phyloP scores from a whole-genome alignment of 2,888 invertebrate species.

The Drosophila borborema region DNA sequence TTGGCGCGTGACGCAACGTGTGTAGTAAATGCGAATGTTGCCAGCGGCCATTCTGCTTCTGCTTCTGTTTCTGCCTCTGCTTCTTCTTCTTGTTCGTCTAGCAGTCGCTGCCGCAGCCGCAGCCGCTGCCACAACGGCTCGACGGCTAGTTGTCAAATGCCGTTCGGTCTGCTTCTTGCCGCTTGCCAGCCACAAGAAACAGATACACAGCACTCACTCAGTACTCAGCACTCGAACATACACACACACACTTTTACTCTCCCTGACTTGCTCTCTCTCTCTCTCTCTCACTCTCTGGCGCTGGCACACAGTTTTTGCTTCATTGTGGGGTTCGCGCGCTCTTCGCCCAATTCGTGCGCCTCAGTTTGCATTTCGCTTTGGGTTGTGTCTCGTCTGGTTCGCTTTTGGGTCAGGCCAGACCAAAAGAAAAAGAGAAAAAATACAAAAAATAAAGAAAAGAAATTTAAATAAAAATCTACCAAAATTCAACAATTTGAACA shows the following conservation, averaged over 20 bases:
- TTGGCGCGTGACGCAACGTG: slow-evolving; percentile 72
- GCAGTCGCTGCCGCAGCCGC: background rate
- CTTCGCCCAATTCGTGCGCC: slow-evolving; percentile 66
- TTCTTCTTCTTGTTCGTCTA: background rate
- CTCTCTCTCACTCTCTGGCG: slow-evolving; percentile 1
- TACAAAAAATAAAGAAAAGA: slow-evolving; percentile 6
- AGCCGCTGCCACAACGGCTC: slow-evolving; percentile 4
- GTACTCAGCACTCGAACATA: slow-evolving; percentile 1
- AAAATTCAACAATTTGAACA: slow-evolving; percentile 28
- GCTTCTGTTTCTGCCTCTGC: slow-evolving; percentile 28
- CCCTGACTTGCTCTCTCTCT: slow-evolving; percentile 13
- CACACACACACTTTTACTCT: slow-evolving; percentile 10
- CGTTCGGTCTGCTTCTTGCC: slow-evolving; percentile 63
- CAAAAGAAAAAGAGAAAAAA: slow-evolving; percentile 47
- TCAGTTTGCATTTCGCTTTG: slow-evolving; percentile 83
- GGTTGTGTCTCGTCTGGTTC: slow-evolving; percentile 81
- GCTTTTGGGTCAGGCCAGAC: slow-evolving; percentile 78
- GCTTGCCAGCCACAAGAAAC: slow-evolving; percentile 61
- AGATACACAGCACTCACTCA: slow-evolving; percentile 50
- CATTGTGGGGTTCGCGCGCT: slow-evolving; percentile 71
- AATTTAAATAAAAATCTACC: slow-evolving; percentile 27
- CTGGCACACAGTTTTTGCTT: slow-evolving; percentile 30
- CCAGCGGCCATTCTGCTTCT: slow-evolving; percentile 43
- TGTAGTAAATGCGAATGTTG: slow-evolving; percentile 55
- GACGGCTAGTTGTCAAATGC: slow-evolving; percentile 18